Base-by-base conservation (phyloP, 2,113 vertebrate species). In the Leptobrachium leishanense region DNA sequence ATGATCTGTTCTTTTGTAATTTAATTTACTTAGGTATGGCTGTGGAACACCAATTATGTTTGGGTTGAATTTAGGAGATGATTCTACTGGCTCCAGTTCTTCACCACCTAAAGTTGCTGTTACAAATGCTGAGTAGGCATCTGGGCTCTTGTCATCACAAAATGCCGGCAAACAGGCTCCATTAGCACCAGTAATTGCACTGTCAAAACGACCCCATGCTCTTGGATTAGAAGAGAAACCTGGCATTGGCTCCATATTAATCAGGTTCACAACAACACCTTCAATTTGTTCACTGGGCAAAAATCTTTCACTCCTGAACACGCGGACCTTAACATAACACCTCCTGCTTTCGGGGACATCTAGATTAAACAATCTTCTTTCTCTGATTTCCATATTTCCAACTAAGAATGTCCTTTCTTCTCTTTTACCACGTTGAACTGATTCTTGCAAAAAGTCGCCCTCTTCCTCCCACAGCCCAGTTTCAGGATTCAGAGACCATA, bases 341-440 rank as follows among this genome's bases (percentile, higher is more conserved):
- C 97, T 91, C 40, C 98, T 90, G 86, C 90, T 97, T 81, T 99
- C 98, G 0, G 98, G 97, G 31, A 99, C 98, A 0, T 99, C 98
- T 42, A 99, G 86, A 88, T 99, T 99, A 82, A 99, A 99, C 62
- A 99, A 91, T 64, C 98, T 86, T 74, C 98, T 90, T 81, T 99
- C 98, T 62, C 97, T 93, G 85, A 99, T 98, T 89, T 99, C 98
- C 97, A 99, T 96, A 85, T 99, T 99, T 13, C 98, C 98, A 69
- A 99, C 93, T 74, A 99, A 87, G 86, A 99, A 99, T 0, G 95
- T 97, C 81, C 97, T 93, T 65, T 97, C 92, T 68, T 99, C 98
- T 67, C 98, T 91, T 86, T 94, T 98, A 5, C 69, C 85, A 72
- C 98, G 87, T 43, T 75, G 90, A 76, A 87, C 95, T 77, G 85